These are phyloP conservation scores for Hybognathus amarus DNA, from an alignment of 2,797 vertebrate genomes.

Conservation along the genomic window DNA sequence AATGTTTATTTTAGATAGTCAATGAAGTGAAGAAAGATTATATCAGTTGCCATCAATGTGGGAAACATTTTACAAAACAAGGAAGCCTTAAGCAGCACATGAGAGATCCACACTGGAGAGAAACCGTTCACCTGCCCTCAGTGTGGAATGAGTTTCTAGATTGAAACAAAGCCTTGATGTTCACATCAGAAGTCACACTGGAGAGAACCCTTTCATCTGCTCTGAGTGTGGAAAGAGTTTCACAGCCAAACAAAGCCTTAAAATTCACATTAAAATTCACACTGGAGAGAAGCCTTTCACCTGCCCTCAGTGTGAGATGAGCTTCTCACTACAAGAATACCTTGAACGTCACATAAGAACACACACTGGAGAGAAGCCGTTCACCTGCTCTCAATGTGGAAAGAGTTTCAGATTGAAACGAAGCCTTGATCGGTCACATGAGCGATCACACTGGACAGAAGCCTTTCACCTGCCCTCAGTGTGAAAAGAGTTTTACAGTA, in stretches of 20 bases:
- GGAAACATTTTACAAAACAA: background rate
- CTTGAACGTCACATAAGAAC: constrained; percentile 20
- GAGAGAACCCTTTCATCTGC: constrained; percentile 13
- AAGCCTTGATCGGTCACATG: constrained; percentile 4
- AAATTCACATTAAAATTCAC: constrained; percentile 9
- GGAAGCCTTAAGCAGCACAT: background rate
- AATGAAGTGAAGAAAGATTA: constrained; percentile 2
- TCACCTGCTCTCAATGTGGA: constrained; percentile 15
- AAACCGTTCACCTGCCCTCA: background rate
- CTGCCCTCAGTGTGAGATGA: background rate
- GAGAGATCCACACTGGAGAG: constrained; percentile 8
- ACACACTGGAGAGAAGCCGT: constrained; percentile 18
- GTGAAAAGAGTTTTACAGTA: constrained; percentile 11
- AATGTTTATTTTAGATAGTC: background rate
- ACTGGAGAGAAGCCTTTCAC: constrained; percentile 12
- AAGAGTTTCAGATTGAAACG: constrained; percentile 13
- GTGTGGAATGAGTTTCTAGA: background rate
- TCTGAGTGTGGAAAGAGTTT: constrained; percentile 3
- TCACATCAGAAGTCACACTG: constrained; percentile 6
- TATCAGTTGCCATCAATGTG: background rate
- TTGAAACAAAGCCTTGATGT: background rate
- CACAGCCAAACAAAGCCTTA: background rate
- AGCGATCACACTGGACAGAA: constrained; percentile 24
- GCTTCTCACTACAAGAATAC: background rate
- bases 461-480: constrained; percentile 5